Evolutionary conservation across 2,113 vertebrate genomes (phyloP), one percentile per base, ranked within the genome.

Genomic region (Cyanocitta stelleri): DNA sequence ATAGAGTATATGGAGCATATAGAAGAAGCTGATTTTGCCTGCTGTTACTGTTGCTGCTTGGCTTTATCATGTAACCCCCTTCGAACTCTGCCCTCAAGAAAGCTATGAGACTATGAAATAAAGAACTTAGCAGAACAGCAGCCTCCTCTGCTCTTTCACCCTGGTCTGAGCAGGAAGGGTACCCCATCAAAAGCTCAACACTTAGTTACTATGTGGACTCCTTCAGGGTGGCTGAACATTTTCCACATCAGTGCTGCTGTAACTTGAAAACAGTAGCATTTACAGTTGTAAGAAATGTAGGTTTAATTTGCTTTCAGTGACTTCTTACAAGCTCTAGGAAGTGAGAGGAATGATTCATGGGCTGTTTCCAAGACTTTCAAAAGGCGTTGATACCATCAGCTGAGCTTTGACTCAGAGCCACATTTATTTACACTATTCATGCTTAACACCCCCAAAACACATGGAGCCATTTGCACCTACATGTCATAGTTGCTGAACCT

Each of bases 401-500:
- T 80, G 59, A 39, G 23, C 27, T 86, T 78, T 63, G 74, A 23
- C 48, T 78, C 22, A 41, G 55, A 62, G 16, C 46, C 8, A 6
- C 1, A 1, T 14, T 3, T 5, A 18, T 39, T n/a, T 26, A 21
- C 3, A 22, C 7, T 51, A 7, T 56, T 67, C 16, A 9, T 73
- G 56, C 48, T 43, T 35, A 39, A 29, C 3, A 4, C 72, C 33
- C 56, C 39, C 39, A 64, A 30, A 83, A 46, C 19, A 7, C 10
- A 0, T 12, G 26, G 32, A 81, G 24, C 37, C 13, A 18, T 66
- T 85, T 61, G 24, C n/a, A 74, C 22, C 46, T 41, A 16, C 6
- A 0, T 58, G 35, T 78, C 24, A 11, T 10, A 55, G 26, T 44
- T 51, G 32, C 30, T 67, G 46, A 89, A 32, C 15, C n/a, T 89